Base-by-base conservation (phyloP, 2,888 invertebrate genomes). In the Sericinus montela region DNA sequence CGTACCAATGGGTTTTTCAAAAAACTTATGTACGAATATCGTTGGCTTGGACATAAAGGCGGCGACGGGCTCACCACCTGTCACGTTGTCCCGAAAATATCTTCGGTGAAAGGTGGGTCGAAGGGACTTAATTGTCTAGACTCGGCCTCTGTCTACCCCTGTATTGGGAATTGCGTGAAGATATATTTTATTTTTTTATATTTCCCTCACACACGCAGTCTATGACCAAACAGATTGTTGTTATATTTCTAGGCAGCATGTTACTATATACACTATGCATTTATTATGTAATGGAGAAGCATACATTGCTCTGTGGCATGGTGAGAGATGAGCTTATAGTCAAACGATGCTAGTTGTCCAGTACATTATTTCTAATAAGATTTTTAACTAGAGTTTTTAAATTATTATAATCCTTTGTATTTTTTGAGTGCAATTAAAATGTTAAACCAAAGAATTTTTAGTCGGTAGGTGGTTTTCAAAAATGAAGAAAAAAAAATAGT, bases 271-370 rank as follows among this genome's bases (percentile, higher is more conserved):
- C 45, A 56, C 45, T 44, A 38, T 39, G 48, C 47, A 47, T 47
- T 50, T 38, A 28, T 45, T 55, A 55, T 54, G 45, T 51, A 55
- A 53, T 32, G 34, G 59, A 58, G 56, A 57, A 60, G 60, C 60
- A 60, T 60, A 60, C 60, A 60, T 59, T 56, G 54, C 32, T 8
- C 25, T 39, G 13, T 30, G 48, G 49, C 16, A 29, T 14, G 25
- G 43, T 25, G 11, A 36, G 53, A 13, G 19, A 41, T 45, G 37
- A 23, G 47, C 35, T 36, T 36, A 37, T 29, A 14, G 16, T 8
- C 8, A 13, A n/a, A 6, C 29, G 25, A 34, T 30, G 43, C 43
- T 43, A 38, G 38, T 38, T 43, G 23, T 23, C 15, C 6, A 28
- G 7, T 32, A 37, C 29, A 16, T 14, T 6, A 19, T 42, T 32